These are phyloP conservation scores for Drosophila neocordata DNA, from an alignment of 1,140 invertebrate species.

Conservation along the genomic window DNA sequence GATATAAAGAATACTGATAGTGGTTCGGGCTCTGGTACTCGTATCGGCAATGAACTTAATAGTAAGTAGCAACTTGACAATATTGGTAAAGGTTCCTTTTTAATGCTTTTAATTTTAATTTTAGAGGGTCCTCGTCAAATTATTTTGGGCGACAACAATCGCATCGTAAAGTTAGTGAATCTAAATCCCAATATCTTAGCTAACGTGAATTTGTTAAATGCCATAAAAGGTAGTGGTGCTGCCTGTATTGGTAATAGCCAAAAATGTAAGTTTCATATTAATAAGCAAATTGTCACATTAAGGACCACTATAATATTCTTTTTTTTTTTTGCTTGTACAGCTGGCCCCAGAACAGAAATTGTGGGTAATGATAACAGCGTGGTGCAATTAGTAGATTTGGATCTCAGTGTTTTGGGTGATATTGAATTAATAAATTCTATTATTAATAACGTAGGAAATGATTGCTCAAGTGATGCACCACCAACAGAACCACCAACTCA, in stretches of 20 bases:
- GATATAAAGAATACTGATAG: background rate
- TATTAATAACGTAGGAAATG: constrained; percentile 43
- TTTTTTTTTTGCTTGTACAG: constrained; percentile 22
- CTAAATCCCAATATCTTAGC: constrained; percentile 20
- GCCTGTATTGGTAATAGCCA: constrained; percentile 31
- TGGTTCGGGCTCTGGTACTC: background rate
- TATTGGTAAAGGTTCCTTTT: background rate
- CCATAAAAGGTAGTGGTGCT: constrained; percentile 38
- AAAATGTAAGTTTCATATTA: constrained; percentile 23
- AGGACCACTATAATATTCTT: no score
- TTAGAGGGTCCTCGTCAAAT: constrained; percentile 47
- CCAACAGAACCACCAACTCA: constrained; percentile 19
- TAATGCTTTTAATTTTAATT: background rate
- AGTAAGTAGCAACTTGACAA: constrained; percentile 27
- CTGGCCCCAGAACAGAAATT: constrained; percentile 28
- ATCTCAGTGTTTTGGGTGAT: constrained; percentile 29
- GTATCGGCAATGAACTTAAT: constrained; percentile 32
- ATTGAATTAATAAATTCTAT: constrained; percentile 38
- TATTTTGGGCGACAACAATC: constrained; percentile 51
- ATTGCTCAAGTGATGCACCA: constrained; percentile 31
- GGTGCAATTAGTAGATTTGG: constrained; percentile 42
- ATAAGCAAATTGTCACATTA: background rate
- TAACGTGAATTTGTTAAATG: constrained; percentile 26
- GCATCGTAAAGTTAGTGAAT: constrained; percentile 36
- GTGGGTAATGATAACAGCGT: constrained; percentile 45